These are phyloP conservation scores for Aphidius ervi DNA, from an alignment of 1,140 invertebrate species.

Conservation along the genomic window DNA sequence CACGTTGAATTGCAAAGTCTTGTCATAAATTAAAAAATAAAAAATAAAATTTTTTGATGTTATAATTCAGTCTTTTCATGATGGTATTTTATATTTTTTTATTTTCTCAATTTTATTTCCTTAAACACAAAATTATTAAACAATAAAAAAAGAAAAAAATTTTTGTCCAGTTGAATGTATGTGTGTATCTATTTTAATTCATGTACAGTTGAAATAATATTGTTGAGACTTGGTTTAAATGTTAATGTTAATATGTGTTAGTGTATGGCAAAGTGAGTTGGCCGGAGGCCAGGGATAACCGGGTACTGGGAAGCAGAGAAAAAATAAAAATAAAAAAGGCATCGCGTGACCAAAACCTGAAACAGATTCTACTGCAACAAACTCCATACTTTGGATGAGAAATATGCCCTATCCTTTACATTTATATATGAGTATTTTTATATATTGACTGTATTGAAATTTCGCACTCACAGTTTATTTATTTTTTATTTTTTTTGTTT, in stretches of 20 bases:
- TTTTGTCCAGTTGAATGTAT: background rate
- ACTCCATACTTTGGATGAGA: conserved; percentile 30
- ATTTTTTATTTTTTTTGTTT: too few species aligned
- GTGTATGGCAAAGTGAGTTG: conserved; percentile 20
- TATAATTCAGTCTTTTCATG: background rate
- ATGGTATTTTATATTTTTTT: background rate
- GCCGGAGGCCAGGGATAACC: conserved; percentile 30
- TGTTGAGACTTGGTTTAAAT: background rate
- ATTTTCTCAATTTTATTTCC: background rate
- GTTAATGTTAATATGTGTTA: conserved; percentile 15
- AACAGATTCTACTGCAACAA: conserved; percentile 34
- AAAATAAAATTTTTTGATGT: background rate
- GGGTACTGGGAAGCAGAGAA: conserved; percentile 43
- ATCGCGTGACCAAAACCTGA: conserved; percentile 48
- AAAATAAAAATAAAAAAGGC: conserved; percentile 29
- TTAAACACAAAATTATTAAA: too few species aligned
- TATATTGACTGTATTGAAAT: too few species aligned
- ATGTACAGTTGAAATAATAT: conserved; percentile 1
- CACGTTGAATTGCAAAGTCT: background rate
- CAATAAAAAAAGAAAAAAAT: too few species aligned
- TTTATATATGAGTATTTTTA: background rate
- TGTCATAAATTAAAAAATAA: background rate
- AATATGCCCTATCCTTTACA: conserved; percentile 23
- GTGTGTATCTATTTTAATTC: background rate
- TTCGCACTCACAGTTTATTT: too few species aligned